Base-by-base conservation (phyloP, 2,888 invertebrate genomes). In the Kuschelorhynchus macadamiae region DNA sequence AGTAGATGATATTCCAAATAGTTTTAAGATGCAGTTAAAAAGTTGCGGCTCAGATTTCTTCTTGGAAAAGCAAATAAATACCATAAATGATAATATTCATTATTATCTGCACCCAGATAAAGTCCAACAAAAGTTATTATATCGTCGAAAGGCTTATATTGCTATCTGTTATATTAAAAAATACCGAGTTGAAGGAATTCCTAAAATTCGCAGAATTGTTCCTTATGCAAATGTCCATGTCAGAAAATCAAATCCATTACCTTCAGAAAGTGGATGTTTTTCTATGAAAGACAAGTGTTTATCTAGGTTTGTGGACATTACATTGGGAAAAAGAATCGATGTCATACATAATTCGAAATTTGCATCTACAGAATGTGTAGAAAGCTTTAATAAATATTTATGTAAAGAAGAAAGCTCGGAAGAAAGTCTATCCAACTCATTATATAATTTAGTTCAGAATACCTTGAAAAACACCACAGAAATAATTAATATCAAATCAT, bases 1-100 rank as follows among this genome's bases (percentile, higher is more conserved):
- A 0, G 80, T 87, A 18, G 80, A 85, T 1, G 82, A 84, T 20
- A 86, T 95, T 53, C 90, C 92, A 0, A 78, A 84, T 0, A 80
- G 83, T 36, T 95, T 94, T 78, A 74, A 93, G 1, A 80, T 85
- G 18, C 90, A 92, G 80, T 82, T 94, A 5, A 85, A 88, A 61
- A 84, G 87, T 9, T 91, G 91, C 76, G 87, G 91, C 77, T 87
- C 89, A 0, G 80, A 86, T 44, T 88, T 88, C 74, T 95, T 92
- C 77, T 89, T 89, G 82, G 84, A 86, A 33, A 85, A 87, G 62
- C 94, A 94, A 81, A 88, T 88, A 64, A 83, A 86, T 72, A 89
- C 89, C 0, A 93, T 93, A 49, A 85, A 88, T 72, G 85, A 88
- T 62, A 93, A 93, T 77, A 87, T 93, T 52, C 82, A 83, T 72